Evolutionary conservation across 2,797 vertebrate species (phyloP), one percentile per base, ranked within the genome.

Genomic region (Lutjanus argentimaculatus): DNA sequence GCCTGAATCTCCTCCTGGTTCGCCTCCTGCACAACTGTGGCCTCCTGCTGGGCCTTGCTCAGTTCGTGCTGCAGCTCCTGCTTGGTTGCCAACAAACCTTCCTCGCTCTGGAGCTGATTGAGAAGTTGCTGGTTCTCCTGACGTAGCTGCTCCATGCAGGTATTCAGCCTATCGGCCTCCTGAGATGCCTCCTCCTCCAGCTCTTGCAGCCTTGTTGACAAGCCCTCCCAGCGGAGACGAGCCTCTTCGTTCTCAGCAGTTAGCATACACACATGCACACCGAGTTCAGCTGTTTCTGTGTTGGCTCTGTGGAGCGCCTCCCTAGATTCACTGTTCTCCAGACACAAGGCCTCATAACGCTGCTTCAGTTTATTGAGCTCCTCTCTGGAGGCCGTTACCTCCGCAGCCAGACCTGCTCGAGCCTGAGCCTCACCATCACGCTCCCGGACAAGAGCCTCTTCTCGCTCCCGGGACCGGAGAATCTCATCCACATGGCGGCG

Each of bases 271-370:
- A 97, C 95, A 11, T 96, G 97, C 62, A 97, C 95, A 1, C 97
- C 97, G 0, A 99, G 97, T 83, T 98, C 97, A 0, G 97, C 97
- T 0, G 95, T 97, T 84, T 98, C 98, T 0, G 95, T 97, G 93
- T 98, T 97, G 77, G 97, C 96, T 69, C 93, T 94, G 59, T 97
- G 95, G 55, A 99, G 96, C 10, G 96, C 95, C 83, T 98, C 97
- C 82, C 93, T 95, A 40, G 95, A 92, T 74, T 99, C 98, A 0
- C 91, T 90, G 0, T 95, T 96, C 85, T 98, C 97, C 80, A 96
- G 59, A 46, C 88, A 94, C 68, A 96, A 82, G 30, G 89, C 77
- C 30, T 96, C 93, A 1, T 96, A 94, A 42, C 89, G 88, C 16
- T 59, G 84, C 57, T 96, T 97, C 15, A 95, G 85, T 22, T 76